A percentile compares a stretch with the other conserved stretches of the same genome.
These are phyloP conservation scores for Stenichneumon culpator DNA, from an alignment of 2,888 invertebrate species.

Conservation along the genomic window DNA sequence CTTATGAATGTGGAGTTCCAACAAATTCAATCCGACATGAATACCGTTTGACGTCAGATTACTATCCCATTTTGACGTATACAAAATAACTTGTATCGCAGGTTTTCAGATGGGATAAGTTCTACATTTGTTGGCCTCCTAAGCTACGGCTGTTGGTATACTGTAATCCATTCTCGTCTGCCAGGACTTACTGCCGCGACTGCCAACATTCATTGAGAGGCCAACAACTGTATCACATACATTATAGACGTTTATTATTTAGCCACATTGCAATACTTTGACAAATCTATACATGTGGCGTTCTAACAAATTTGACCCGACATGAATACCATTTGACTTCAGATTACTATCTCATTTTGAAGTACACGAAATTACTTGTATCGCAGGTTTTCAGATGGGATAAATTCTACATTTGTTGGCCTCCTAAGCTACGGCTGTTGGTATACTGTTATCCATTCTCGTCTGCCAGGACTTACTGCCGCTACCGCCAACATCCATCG, in stretches of 20 bases:
- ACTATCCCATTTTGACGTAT: no score
- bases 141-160: not conserved
- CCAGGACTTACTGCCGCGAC: not conserved
- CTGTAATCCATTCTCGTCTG: not conserved
- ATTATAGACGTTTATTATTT: not conserved
- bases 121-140: not conserved
- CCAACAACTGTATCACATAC: not conserved
- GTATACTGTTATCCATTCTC: not conserved
- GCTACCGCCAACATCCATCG: not conserved
- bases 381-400: not conserved
- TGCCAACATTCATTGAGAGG: not conserved
- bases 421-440: not conserved
- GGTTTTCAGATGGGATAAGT: not conserved
- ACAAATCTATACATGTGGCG: not conserved
- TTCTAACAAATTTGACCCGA: not conserved
- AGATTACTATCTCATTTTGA: no score
- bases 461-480: no score
- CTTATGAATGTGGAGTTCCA: not conserved
- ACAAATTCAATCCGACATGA: not conserved
- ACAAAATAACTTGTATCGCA: no score
- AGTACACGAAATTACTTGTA: no score
- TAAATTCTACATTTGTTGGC: not conserved
- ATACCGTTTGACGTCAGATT: not conserved
- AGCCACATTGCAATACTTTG: not conserved
- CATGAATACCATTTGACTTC: no score